These are phyloP conservation scores for Podiceps cristatus DNA, from an alignment of 2,113 vertebrate genomes.

Conservation along the genomic window DNA sequence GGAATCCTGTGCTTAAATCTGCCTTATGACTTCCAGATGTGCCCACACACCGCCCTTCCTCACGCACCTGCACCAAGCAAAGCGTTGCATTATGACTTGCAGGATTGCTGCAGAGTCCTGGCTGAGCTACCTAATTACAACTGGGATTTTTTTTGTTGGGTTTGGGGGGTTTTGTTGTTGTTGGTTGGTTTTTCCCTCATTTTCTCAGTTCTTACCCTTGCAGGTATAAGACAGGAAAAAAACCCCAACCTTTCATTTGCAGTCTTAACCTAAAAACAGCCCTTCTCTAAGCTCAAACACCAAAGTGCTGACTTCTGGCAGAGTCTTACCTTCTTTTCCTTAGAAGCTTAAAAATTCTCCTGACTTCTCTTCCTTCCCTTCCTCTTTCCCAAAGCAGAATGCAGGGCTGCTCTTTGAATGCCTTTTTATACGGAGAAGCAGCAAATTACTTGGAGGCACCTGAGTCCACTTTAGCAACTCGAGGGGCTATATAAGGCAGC, in stretches of 20 bases:
- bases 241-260: fast-evolving
- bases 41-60: neutral
- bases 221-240: fast-evolving
- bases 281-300: neutral
- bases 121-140: too few species aligned
- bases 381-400: neutral
- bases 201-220: neutral
- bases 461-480: neutral
- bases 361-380: fast-evolving
- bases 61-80: fast-evolving
- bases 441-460: neutral
- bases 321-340: fast-evolving
- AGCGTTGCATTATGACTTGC: fast-evolving
- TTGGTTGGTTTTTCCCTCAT: neutral
- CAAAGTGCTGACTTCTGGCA: neutral
- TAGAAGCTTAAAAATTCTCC: fast-evolving
- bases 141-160: too few species aligned
- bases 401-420: neutral
- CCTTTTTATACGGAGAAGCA: neutral
- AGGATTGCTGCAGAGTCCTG: neutral
- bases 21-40: neutral
- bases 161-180: too few species aligned
- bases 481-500: neutral
- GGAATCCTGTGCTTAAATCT: neutral
- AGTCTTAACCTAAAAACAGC: neutral